Evolutionary conservation across 1,140 invertebrate genomes (phyloP), one percentile per base, ranked within the genome.

Genomic region (Leucophenga varia): DNA sequence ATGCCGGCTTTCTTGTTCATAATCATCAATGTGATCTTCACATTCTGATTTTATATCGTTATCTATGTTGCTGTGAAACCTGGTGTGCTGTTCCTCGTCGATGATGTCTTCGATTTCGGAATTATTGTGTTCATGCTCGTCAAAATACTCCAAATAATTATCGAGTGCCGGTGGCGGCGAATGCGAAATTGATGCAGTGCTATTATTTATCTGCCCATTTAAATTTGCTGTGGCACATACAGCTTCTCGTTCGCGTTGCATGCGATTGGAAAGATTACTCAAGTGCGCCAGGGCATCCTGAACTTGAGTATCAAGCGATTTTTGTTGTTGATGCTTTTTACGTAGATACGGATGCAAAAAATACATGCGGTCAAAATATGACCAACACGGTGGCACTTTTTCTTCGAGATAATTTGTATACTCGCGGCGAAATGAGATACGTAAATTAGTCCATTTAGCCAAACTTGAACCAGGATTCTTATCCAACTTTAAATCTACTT

Each of bases 401-500:
- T 73, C 70, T 31, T 73, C 67, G 35, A 74, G 43, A 39, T 67
- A 74, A 37, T 71, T 71, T 1, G 70, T 69, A 39, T 71, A 74
- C 40, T 74, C 71, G 9, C 71, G 61, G 5, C 70, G 55, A 35
- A 73, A 74, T 1, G 71, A 74, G 16, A 74, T 74, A 14, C 71
- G 55, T 13, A 74, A 45, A 47, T 74, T 74, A 7, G 71, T 74
- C 71, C 71, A 74, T 45, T 74, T 74, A n/a, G 71, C 71, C n/a
- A 74, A 40, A 38, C 70, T 74, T 8, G 70, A 64, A 2, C 71
- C 71, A n/a, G 71, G 67, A 39, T 73, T 73, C 39, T 74, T 74
- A n/a, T 71, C 71, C 7, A 74, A 42, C 46, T 67, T 71, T 7
- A 57, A 34, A 32, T 74, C 71, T 13, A 74, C 67, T 17, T 74